Base-by-base conservation (phyloP, 2,113 vertebrate genomes). In the Todiramphus chloris region DNA sequence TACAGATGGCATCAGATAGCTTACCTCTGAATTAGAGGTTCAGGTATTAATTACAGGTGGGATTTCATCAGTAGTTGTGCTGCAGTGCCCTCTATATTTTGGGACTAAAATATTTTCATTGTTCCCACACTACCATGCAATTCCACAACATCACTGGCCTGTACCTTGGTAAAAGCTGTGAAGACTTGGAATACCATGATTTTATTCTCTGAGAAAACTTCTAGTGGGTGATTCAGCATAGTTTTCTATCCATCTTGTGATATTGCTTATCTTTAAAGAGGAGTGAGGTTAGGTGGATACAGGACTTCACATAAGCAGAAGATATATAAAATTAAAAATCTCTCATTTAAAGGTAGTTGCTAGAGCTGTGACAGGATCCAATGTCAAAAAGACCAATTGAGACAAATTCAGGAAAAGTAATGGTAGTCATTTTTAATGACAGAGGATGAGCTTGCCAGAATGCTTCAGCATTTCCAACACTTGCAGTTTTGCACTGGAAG, bases 21-120 rank as follows among this genome's bases (percentile, higher is more conserved):
- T 90, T 60, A 63, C 31, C 72, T 86, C 48, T 67, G 48, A 92
- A 48, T 94, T 68, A 83, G 44, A 79, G 75, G 46, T 62, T 86
- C 60, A 17, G n/a, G 21, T 50, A 70, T 56, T 73, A 86, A 67
- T 83, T 68, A 68, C 2, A 3, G 25, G 16, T 56, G 33, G 35
- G 33, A 70, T 92, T 95, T 86, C 41, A 53, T 72, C 64, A 60
- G 51, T 81, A 81, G 43, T 39, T 46, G 31, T 2, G 1, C 41
- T 59, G 37, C 72, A 64, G 19, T 50, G 30, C 33, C 20, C 33
- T 60, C 87, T 67, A 10, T 73, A 43, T 83, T 90, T 92, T 88
- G 25, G 11, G 15, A 48, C n/a, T 95, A 53, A 91, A 81, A 55
- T 58, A 58, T 70, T 95, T 90, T 73, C 15, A 31, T 74, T 89